phyloP scores from a whole-genome alignment of 2,888 invertebrate species.

The Coelinius sp. region DNA sequence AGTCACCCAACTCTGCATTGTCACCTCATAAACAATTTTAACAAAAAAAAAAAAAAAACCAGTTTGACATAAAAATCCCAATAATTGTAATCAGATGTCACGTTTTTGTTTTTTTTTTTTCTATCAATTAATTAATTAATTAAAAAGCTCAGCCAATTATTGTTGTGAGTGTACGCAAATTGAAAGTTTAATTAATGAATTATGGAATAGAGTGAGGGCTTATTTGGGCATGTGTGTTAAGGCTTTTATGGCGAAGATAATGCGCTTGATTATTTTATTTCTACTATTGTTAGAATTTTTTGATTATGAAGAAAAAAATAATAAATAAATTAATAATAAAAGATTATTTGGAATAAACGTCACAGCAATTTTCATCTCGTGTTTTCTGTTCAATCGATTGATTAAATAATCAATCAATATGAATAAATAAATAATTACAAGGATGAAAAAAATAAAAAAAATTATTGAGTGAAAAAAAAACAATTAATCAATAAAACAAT shows the following conservation, averaged over 20 bases:
- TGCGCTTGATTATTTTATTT: slow-evolving; percentile 58
- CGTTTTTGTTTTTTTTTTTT: slow-evolving; percentile 1
- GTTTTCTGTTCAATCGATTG: slow-evolving; percentile 59
- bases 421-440: slow-evolving; percentile 35
- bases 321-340: slow-evolving; percentile 9
- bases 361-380: slow-evolving; percentile 59
- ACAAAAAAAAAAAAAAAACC: neutral
- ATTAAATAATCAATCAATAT: slow-evolving; percentile 17
- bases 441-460: slow-evolving; percentile 49
- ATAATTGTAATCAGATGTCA: slow-evolving; percentile 12
- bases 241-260: slow-evolving; percentile 37
- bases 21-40: slow-evolving; percentile 37
- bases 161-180: slow-evolving; percentile 44
- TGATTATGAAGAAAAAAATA: slow-evolving; percentile 46
- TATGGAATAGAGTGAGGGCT: slow-evolving; percentile 27
- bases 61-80: neutral
- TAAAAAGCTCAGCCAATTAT: slow-evolving; percentile 35
- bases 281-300: slow-evolving; percentile 64
- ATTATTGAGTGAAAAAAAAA: slow-evolving; percentile 44
- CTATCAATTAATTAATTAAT: neutral
- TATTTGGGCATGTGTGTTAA: slow-evolving; percentile 43
- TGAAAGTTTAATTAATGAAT: slow-evolving; percentile 11
- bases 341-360: slow-evolving; percentile 44
- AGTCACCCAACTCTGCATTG: slow-evolving; percentile 47
- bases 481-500: slow-evolving; percentile 28